These are phyloP conservation scores for Mustela lutreola DNA, from an alignment of 2,113 vertebrate species.

Conservation along the genomic window DNA sequence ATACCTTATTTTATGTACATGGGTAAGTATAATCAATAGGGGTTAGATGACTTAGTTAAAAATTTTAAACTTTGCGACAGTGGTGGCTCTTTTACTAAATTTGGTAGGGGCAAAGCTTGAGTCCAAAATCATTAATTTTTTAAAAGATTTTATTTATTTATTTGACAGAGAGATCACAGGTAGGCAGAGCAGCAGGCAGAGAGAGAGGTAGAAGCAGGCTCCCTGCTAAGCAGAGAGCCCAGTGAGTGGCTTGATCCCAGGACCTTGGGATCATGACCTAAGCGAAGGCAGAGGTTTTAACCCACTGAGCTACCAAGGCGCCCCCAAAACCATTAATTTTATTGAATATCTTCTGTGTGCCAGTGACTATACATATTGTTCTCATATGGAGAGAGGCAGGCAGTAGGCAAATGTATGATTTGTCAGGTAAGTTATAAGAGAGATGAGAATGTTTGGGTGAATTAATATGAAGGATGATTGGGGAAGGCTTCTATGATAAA, in stretches of 20 bases:
- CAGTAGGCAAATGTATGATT: background rate
- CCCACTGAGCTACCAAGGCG: too few species aligned
- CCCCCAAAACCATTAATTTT: background rate
- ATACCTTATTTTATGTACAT: slow-evolving; percentile 96
- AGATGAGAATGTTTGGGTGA: slow-evolving; percentile 16
- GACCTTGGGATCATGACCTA: too few species aligned
- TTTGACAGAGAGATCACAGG: too few species aligned
- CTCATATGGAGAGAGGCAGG: background rate
- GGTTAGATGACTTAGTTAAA: slow-evolving; percentile 29
- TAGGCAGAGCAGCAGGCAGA: too few species aligned
- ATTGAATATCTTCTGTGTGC: background rate
- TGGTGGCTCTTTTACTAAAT: background rate
- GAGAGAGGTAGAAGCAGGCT: too few species aligned
- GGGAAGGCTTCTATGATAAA: slow-evolving; percentile 22
- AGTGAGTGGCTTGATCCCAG: too few species aligned
- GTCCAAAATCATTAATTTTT: background rate
- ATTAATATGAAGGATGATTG: background rate
- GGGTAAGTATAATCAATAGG: slow-evolving; percentile 90
- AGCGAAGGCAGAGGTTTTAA: too few species aligned
- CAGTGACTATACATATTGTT: slow-evolving; percentile 18
- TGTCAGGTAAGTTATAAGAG: background rate
- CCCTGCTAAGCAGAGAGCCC: too few species aligned
- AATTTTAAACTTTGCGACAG: slow-evolving; percentile 32
- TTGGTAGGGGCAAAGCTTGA: slow-evolving; percentile 17
- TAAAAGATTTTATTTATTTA: too few species aligned